phyloP scores from a whole-genome alignment of 2,113 vertebrate genomes.

The Muscicapa adusta region DNA sequence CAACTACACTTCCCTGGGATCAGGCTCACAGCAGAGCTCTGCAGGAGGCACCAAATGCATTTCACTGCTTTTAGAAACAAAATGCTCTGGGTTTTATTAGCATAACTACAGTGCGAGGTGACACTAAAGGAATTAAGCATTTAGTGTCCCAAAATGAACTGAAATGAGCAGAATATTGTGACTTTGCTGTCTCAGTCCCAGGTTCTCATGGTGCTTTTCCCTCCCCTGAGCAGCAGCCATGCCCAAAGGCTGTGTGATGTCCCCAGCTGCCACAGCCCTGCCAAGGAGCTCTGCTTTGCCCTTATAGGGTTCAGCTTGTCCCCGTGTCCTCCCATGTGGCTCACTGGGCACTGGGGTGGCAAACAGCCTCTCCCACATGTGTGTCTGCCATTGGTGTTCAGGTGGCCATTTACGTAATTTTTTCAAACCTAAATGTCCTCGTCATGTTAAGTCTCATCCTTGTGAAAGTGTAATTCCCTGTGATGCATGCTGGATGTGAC shows the following conservation, averaged over 20 bases:
- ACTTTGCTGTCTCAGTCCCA: not conserved
- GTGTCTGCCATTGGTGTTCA: not conserved
- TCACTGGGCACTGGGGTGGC: not conserved
- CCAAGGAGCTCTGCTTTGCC: not conserved
- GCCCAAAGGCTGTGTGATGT: not conserved
- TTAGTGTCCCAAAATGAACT: not conserved
- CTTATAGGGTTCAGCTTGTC: not conserved
- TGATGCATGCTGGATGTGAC: not conserved
- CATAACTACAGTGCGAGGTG: not conserved
- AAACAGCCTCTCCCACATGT: not conserved
- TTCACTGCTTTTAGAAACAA: not conserved
- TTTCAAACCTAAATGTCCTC: not conserved
- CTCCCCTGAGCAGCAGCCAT: not conserved
- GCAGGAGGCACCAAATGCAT: not conserved
- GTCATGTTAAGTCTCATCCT: not conserved
- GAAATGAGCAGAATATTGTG: not conserved
- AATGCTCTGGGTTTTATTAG: not conserved
- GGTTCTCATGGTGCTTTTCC: not conserved
- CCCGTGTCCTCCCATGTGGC: rapidly evolving
- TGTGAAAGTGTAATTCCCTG: not conserved
- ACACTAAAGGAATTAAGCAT: not conserved
- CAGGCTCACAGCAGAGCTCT: not conserved
- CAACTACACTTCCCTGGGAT: not conserved
- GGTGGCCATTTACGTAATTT: not conserved
- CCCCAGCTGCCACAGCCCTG: not conserved